Evolutionary conservation across 2,888 invertebrate genomes (phyloP).

Genomic region (Phrixothrix hirtus): DNA sequence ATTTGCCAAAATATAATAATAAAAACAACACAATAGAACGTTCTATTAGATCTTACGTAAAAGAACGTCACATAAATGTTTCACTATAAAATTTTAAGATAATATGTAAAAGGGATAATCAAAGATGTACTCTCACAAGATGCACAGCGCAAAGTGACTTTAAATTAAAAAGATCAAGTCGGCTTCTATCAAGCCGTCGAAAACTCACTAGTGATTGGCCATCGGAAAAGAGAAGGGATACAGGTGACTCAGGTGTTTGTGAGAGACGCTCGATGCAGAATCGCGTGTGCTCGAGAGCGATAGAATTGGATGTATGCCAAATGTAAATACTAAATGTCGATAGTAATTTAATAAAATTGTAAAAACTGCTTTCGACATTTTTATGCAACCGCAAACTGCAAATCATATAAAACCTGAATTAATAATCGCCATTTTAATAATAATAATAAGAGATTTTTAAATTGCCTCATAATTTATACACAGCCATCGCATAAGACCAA

Average conservation of each 20-base stretch:
- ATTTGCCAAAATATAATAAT: constrained; percentile 1
- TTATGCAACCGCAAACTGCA: background rate
- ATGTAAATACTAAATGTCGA: constrained; percentile 1
- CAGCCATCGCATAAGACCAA: constrained; percentile 15
- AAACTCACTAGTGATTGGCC: constrained; percentile 42
- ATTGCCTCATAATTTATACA: no score
- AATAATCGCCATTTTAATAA: no score
- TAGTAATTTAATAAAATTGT: background rate
- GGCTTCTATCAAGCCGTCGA: constrained; percentile 41
- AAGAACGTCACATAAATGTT: constrained; percentile 4
- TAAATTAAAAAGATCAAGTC: constrained; percentile 48
- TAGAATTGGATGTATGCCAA: constrained; percentile 21
- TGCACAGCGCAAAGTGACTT: constrained; percentile 45
- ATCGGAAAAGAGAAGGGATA: constrained; percentile 45
- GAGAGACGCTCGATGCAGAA: constrained; percentile 32
- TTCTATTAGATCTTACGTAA: no score
- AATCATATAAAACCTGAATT: no score
- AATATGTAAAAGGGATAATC: constrained; percentile 7
- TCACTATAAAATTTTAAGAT: constrained; percentile 5
- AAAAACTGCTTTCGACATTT: no score
- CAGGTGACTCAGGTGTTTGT: constrained; percentile 44
- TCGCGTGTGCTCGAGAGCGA: constrained; percentile 23
- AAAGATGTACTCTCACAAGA: constrained; percentile 39
- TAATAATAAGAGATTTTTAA: no score
- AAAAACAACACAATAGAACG: no score